phyloP scores from a whole-genome alignment of 2,797 vertebrate genomes.

The Microctenopoma steveboyesi region DNA sequence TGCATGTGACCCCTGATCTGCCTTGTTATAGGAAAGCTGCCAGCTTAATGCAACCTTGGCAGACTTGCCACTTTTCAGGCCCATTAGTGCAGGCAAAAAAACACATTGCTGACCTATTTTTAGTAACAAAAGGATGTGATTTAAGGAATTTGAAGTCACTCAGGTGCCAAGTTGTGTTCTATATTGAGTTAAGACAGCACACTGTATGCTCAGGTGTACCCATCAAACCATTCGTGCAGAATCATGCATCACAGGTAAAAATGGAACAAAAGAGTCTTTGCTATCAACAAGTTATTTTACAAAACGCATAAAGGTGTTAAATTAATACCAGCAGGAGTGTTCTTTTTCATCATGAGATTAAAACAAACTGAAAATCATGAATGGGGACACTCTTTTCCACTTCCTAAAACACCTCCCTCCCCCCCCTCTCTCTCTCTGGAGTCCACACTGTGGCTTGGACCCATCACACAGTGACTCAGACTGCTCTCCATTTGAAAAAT shows the following conservation, averaged over 20 bases:
- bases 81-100: slow-evolving; percentile 84
- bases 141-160: neutral
- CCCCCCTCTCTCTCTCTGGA: neutral
- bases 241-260: neutral
- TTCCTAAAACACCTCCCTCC: slow-evolving; percentile 35
- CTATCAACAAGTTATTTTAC: neutral
- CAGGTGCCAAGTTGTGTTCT: neutral
- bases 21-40: slow-evolving; percentile 84
- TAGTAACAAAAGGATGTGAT: slow-evolving; percentile 29
- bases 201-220: neutral
- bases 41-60: slow-evolving; percentile 89
- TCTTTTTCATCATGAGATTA: neutral
- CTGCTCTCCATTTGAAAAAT: slow-evolving; percentile 84
- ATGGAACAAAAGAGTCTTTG: no score
- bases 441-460: slow-evolving; percentile 64
- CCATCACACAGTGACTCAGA: slow-evolving; percentile 80
- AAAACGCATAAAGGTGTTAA: neutral
- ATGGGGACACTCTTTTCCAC: slow-evolving; percentile 32
- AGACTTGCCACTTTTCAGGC: slow-evolving; percentile 83
- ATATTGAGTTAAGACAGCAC: neutral
- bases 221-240: neutral
- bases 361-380: slow-evolving; percentile 41
- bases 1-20: slow-evolving; percentile 78
- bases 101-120: slow-evolving; percentile 83
- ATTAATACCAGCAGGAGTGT: neutral